These are phyloP conservation scores for Trinectes maculatus DNA, from an alignment of 2,113 vertebrate species.

Conservation along the genomic window DNA sequence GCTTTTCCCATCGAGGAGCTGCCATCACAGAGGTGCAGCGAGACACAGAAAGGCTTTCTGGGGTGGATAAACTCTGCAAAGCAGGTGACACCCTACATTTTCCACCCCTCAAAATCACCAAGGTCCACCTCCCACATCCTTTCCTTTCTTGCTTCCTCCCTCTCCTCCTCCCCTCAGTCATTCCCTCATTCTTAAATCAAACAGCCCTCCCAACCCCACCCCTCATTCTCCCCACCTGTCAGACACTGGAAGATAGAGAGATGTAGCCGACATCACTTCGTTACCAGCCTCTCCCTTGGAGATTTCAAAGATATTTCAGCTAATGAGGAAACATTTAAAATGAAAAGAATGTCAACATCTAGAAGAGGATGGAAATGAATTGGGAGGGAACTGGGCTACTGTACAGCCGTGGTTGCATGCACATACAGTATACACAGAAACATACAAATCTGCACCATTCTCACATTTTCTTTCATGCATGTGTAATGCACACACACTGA, in stretches of 20 bases:
- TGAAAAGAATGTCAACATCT: conserved; percentile 88
- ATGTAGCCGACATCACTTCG: conserved; percentile 72
- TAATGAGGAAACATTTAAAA: conserved; percentile 96
- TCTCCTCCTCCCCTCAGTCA: conserved; percentile 42
- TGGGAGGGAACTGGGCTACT: conserved; percentile 47
- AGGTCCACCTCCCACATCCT: conserved; percentile 69
- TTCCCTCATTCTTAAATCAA: conserved; percentile 68
- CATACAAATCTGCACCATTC: conserved; percentile 35
- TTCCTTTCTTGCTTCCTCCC: conserved; percentile 34
- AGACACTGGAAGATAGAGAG: conserved; percentile 69
- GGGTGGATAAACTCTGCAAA: conserved; percentile 60
- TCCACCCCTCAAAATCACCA: conserved; percentile 41
- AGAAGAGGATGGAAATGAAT: conserved; percentile 62
- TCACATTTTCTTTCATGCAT: conserved; percentile 30
- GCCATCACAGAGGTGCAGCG: conserved; percentile 51
- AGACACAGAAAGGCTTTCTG: conserved; percentile 76
- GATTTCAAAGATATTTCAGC: conserved; percentile 94
- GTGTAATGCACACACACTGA: conserved; percentile 43
- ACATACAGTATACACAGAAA: conserved; percentile 39
- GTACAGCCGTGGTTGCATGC: conserved; percentile 32
- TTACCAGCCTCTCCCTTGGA: conserved; percentile 79
- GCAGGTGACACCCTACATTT: conserved; percentile 65
- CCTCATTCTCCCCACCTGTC: conserved; percentile 74
- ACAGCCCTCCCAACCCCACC: conserved; percentile 50
- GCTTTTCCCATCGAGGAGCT: conserved; percentile 54